phyloP scores from a whole-genome alignment of 2,888 invertebrate genomes.

The Platycnemis pennipes region DNA sequence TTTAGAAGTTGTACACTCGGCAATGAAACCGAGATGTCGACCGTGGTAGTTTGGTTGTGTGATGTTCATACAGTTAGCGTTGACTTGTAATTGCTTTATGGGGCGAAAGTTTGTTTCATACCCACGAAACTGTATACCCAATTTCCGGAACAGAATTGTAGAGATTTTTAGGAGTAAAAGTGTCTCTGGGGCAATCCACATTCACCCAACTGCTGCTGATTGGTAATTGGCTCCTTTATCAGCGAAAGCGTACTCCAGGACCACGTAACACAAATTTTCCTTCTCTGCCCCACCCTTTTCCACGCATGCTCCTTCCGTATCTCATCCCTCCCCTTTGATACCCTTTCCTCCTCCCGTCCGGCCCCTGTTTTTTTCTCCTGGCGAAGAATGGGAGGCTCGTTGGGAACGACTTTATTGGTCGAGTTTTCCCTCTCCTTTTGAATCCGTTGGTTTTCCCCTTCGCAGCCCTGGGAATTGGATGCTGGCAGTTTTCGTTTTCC shows the following conservation, averaged over 20 bases:
- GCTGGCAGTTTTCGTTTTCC: slow-evolving; percentile 25
- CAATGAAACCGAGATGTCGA: too few relatives aligned
- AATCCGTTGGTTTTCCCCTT: background rate
- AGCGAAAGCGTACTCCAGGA: background rate
- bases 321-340: background rate
- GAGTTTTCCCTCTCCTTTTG: background rate
- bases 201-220: background rate
- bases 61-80: too few relatives aligned
- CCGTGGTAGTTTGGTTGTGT: too few relatives aligned
- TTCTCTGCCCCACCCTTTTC: background rate
- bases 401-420: background rate
- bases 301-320: background rate
- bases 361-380: background rate
- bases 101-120: too few relatives aligned
- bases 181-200: background rate
- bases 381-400: slow-evolving; percentile 6
- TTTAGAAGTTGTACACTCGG: too few relatives aligned
- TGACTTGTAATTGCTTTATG: too few relatives aligned
- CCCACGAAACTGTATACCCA: background rate
- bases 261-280: background rate
- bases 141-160: background rate
- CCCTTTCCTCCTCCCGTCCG: background rate
- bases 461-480: slow-evolving; percentile 2
- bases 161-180: background rate
- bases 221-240: background rate